Evolutionary conservation across 2,888 invertebrate species (phyloP).

Genomic region (Monochamus alternatus): DNA sequence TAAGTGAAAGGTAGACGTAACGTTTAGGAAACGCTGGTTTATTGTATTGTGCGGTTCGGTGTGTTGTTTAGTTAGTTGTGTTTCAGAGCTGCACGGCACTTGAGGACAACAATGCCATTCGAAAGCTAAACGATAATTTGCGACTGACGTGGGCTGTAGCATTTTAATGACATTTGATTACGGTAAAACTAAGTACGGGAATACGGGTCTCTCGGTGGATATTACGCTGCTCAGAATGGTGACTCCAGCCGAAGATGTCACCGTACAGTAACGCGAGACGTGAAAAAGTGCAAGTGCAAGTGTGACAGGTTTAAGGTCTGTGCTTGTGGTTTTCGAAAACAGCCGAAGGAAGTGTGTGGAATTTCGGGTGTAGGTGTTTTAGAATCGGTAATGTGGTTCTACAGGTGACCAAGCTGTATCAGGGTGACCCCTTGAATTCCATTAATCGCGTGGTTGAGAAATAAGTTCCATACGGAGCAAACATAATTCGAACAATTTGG

Average conservation of each 20-base stretch:
- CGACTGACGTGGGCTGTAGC: slow-evolving; percentile 29
- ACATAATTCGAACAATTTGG: not conserved
- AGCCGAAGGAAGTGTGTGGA: slow-evolving; percentile 16
- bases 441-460: not conserved
- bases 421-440: slow-evolving; percentile 4
- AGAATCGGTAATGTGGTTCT: slow-evolving; percentile 3
- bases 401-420: slow-evolving; percentile 28
- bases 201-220: slow-evolving; percentile 9
- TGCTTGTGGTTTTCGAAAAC: slow-evolving; percentile 3
- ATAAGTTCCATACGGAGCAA: not conserved
- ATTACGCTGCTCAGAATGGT: slow-evolving; percentile 14
- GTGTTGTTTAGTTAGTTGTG: slow-evolving; percentile 39
- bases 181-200: slow-evolving; percentile 18
- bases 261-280: not conserved
- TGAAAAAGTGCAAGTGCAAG: slow-evolving; percentile 26
- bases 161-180: slow-evolving; percentile 36
- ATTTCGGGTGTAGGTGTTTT: slow-evolving; percentile 29
- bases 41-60: slow-evolving; percentile 25
- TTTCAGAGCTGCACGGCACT: slow-evolving; percentile 29
- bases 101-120: slow-evolving; percentile 33
- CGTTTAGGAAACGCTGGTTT: slow-evolving; percentile 32
- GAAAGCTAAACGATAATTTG: slow-evolving; percentile 36
- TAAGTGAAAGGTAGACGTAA: slow-evolving; percentile 36
- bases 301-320: slow-evolving; percentile 12
- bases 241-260: slow-evolving; percentile 2